Evolutionary conservation across 2,888 invertebrate species (phyloP).

Genomic region (Torymus texanus): DNA sequence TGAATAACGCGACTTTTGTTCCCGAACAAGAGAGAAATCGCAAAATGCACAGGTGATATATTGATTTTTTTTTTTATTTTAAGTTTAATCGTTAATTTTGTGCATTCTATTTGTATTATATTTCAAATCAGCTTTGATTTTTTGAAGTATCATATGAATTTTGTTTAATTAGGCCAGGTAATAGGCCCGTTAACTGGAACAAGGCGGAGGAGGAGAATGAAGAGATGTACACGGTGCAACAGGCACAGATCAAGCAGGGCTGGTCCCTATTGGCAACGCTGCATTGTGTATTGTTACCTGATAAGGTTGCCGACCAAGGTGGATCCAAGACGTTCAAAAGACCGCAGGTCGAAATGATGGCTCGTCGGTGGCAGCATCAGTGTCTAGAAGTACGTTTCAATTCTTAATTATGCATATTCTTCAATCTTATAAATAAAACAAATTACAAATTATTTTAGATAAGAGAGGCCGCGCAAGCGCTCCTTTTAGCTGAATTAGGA

Average conservation of each 20-base stretch:
- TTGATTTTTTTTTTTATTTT: neutral
- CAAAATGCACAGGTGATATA: constrained; percentile 81
- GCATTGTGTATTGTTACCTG: constrained; percentile 96
- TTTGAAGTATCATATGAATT: neutral
- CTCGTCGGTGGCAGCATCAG: constrained; percentile 98
- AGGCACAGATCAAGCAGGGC: constrained; percentile 96
- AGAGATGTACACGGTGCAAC: constrained; percentile 89
- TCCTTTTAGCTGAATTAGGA: constrained; percentile 93
- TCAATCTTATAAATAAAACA: neutral
- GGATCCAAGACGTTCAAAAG: constrained; percentile 90
- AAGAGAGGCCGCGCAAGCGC: constrained; percentile 96
- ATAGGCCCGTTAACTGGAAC: constrained; percentile 81
- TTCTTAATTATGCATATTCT: neutral
- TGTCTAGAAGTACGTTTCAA: constrained; percentile 87
- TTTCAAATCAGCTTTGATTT: too few species aligned
- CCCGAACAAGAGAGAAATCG: constrained; percentile 90
- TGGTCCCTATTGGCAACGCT: constrained; percentile 97
- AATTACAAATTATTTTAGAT: constrained; percentile 74
- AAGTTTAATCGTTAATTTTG: neutral
- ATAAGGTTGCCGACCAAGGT: constrained; percentile 85
- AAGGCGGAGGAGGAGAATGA: constrained; percentile 88
- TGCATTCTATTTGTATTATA: too few species aligned
- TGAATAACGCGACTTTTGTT: constrained; percentile 96
- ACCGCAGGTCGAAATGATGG: constrained; percentile 98
- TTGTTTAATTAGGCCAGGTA: constrained; percentile 77